Conservation (phyloP, 2,797 vertebrate species). For the Artibeus jamaicensis region DNA sequence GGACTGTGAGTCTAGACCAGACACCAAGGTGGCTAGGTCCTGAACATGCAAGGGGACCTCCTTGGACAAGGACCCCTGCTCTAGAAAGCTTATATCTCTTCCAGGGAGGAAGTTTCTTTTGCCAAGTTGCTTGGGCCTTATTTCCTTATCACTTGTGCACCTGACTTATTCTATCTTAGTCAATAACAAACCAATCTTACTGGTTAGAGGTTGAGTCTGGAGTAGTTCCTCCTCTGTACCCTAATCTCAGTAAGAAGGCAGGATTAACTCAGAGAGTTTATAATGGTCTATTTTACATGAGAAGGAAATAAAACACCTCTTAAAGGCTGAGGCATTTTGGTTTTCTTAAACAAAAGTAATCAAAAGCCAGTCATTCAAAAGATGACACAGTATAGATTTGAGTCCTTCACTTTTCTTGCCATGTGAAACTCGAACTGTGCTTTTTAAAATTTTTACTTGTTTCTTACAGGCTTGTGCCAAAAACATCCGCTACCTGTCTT, state of each 20-base stretch:
- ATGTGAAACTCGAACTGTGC: not conserved
- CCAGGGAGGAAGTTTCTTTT: not conserved
- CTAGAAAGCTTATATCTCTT: not conserved
- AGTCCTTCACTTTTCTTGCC: not conserved
- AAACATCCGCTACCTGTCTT: slow-evolving; percentile 81
- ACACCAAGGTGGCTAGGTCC: rapidly evolving
- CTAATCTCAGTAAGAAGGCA: not conserved
- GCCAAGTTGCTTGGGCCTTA: not conserved
- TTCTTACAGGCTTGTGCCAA: slow-evolving; percentile 65
- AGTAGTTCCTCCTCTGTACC: not conserved
- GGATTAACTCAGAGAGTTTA: not conserved
- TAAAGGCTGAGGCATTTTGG: not conserved
- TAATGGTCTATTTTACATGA: not conserved
- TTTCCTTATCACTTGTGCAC: not conserved
- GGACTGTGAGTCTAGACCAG: not conserved
- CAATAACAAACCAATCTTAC: not conserved
- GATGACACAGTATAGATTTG: rapidly evolving
- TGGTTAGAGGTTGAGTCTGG: not conserved
- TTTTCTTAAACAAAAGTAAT: not conserved
- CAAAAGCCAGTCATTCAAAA: not conserved
- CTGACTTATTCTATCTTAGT: not conserved
- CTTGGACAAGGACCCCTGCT: not conserved
- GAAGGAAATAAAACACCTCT: not conserved
- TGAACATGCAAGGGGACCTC: not conserved
- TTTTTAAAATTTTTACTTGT: slow-evolving; percentile 48